Evolutionary conservation across 2,797 vertebrate species (phyloP).

Genomic region (Gallinago solitaria): DNA sequence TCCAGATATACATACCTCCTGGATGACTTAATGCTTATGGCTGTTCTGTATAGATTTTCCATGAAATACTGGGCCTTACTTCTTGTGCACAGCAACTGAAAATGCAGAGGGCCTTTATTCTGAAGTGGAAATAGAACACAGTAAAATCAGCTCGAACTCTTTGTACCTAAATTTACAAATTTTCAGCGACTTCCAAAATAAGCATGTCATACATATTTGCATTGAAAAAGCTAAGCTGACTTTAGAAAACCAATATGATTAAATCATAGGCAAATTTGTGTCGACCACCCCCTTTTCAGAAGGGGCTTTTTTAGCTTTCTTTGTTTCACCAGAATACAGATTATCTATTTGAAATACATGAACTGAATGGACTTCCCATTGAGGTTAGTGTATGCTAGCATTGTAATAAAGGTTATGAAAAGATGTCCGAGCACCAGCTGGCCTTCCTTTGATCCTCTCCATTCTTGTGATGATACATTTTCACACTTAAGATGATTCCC

Average conservation of each 20-base stretch:
- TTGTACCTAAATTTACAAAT: background rate
- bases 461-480: slow-evolving; percentile 72
- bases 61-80: background rate
- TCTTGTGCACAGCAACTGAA: background rate
- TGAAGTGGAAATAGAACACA: background rate
- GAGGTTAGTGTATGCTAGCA: slow-evolving; percentile 68
- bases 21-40: background rate
- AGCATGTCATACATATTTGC: slow-evolving; percentile 8
- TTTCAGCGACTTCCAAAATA: slow-evolving; percentile 10
- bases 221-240: slow-evolving; percentile 32
- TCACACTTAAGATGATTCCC: slow-evolving; percentile 72
- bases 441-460: slow-evolving; percentile 70
- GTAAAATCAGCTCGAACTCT: background rate
- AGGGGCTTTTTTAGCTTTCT: slow-evolving; percentile 17
- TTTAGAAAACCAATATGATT: slow-evolving; percentile 58
- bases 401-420: slow-evolving; percentile 72
- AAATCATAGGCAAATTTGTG: slow-evolving; percentile 69
- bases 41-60: background rate
- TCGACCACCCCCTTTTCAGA: slow-evolving; percentile 35
- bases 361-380: slow-evolving; percentile 67
- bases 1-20: background rate
- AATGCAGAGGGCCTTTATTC: background rate
- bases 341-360: slow-evolving; percentile 58
- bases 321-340: slow-evolving; percentile 67
- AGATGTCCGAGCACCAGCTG: slow-evolving; percentile 71